Conservation (phyloP, 2,113 vertebrate genomes). For the Alethe diademata region DNA sequence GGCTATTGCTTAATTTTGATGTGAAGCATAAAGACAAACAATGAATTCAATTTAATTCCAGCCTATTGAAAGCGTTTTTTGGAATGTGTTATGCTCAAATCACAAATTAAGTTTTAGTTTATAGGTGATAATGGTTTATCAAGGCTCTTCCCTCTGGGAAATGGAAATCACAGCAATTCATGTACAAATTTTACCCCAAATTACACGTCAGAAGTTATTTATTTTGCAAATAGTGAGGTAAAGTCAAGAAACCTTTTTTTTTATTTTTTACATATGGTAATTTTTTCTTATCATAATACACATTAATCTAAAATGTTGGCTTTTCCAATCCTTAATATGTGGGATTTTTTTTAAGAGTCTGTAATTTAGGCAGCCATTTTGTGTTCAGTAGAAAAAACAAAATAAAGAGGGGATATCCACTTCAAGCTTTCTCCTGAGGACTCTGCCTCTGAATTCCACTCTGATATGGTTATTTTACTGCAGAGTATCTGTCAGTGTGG, state of each 20-base stretch:
- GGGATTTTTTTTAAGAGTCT: not conserved
- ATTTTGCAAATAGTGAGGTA: not conserved
- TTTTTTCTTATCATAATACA: not conserved
- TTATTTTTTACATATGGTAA: not conserved
- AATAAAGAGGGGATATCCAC: not conserved
- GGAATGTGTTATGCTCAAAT: not conserved
- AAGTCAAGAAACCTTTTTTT: not conserved
- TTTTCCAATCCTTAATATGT: not conserved
- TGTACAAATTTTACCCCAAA: not conserved
- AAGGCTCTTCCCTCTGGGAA: not conserved
- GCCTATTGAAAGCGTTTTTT: not conserved
- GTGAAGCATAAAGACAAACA: not conserved
- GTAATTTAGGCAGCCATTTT: slow-evolving; percentile 47
- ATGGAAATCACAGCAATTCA: not conserved
- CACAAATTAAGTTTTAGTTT: not conserved
- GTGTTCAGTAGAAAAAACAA: not conserved
- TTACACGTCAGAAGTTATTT: not conserved
- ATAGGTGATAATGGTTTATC: not conserved
- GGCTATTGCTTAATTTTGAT: not conserved
- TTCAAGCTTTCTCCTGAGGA: not conserved
- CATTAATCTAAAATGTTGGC: accelerated
- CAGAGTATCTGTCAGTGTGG: not conserved
- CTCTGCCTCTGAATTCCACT: not conserved
- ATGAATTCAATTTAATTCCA: not conserved
- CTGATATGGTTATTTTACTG: not conserved